A percentile compares a stretch with the other conserved stretches of the same genome.
Evolutionary conservation across 2,797 vertebrate species (phyloP).

Genomic region (Syndactyla subalaris): DNA sequence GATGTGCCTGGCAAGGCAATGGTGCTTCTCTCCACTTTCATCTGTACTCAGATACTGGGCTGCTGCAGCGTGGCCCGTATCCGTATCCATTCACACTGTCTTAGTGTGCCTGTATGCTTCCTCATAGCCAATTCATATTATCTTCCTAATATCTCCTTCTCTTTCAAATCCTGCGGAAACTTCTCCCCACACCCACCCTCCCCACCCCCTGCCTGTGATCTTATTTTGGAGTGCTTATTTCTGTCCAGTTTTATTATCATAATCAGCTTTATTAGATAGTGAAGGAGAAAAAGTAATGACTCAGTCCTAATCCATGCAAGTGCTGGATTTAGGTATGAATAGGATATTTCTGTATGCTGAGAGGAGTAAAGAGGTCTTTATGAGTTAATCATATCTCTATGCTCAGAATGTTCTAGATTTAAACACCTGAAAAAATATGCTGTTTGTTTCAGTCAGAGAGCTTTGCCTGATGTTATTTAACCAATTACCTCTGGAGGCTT

Average conservation of each 20-base stretch:
- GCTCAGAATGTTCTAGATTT: neutral
- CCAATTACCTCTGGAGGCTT: neutral
- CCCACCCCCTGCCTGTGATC: accelerated
- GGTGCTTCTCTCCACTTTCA: neutral
- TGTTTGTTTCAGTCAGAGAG: neutral
- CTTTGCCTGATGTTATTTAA: neutral
- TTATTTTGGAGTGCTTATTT: neutral
- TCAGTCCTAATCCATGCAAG: neutral
- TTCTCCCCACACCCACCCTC: too few species aligned
- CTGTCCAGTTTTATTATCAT: neutral
- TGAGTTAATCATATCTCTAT: neutral
- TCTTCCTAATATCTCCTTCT: neutral
- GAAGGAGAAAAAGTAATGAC: neutral
- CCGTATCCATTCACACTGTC: neutral
- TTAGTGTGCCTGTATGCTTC: neutral
- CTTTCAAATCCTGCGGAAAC: neutral
- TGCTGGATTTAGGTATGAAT: neutral
- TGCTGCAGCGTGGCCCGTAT: neutral
- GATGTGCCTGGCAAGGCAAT: neutral
- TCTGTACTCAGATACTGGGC: neutral
- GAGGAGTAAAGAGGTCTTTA: neutral
- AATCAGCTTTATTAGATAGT: neutral
- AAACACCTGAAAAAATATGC: neutral
- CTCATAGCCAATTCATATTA: neutral
- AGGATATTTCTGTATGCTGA: neutral